Conservation (phyloP, 2,113 vertebrate genomes). For the Urocitellus parryii region DNA sequence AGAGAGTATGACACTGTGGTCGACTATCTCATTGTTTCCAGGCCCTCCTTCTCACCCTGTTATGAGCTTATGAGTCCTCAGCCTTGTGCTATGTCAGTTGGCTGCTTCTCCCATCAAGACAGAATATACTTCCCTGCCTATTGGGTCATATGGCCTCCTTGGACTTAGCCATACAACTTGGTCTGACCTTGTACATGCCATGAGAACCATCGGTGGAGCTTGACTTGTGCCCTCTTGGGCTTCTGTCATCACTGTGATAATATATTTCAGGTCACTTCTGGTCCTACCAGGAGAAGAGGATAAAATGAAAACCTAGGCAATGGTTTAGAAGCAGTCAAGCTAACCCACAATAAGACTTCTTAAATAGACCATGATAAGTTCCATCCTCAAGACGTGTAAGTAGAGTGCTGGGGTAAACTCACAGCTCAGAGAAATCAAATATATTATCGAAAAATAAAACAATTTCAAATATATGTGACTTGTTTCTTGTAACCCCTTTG, state of each 20-base stretch:
- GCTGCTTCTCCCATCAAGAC: not conserved
- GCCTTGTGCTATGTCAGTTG: not conserved
- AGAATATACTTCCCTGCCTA: not conserved
- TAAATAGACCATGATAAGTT: not conserved
- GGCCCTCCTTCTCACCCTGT: not conserved
- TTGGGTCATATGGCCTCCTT: not conserved
- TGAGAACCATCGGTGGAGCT: not conserved
- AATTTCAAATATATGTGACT: not conserved
- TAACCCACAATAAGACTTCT: not conserved
- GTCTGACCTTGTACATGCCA: not conserved
- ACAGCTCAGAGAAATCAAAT: not conserved
- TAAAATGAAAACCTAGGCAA: not conserved
- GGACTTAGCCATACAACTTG: not conserved
- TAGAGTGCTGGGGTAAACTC: not conserved
- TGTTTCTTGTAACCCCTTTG: not conserved
- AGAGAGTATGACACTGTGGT: not conserved
- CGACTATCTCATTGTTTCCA: not conserved
- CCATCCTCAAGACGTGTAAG: not conserved
- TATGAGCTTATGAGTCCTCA: not conserved
- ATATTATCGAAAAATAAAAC: not conserved
- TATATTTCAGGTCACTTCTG: not conserved
- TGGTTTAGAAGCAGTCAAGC: not conserved
- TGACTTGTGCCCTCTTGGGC: not conserved
- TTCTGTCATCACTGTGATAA: not conserved
- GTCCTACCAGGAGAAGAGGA: not conserved